Evolutionary conservation across 2,797 vertebrate species (phyloP).

Genomic region (Rhabdomys pumilio): DNA sequence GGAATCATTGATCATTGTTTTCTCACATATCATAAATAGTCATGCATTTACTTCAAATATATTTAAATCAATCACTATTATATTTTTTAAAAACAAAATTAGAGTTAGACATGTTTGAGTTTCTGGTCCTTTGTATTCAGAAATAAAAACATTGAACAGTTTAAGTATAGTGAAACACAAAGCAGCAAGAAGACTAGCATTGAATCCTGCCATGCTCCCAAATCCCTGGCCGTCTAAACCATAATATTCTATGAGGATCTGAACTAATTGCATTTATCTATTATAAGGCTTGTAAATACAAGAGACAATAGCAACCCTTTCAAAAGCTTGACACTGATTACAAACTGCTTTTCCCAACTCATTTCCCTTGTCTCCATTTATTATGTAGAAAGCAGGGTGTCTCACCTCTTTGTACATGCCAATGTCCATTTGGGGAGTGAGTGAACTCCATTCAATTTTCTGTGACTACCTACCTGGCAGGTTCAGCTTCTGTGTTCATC

Average conservation of each 20-base stretch:
- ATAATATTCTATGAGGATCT: not conserved
- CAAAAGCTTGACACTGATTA: not conserved
- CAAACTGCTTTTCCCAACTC: not conserved
- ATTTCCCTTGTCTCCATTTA: not conserved
- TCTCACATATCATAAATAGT: not conserved
- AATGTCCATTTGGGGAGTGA: not conserved
- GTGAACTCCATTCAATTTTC: constrained; percentile 45
- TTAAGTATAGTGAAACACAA: not conserved
- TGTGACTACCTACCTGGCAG: constrained; percentile 5
- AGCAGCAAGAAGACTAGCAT: not conserved
- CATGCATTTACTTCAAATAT: not conserved
- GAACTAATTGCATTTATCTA: constrained; percentile 12
- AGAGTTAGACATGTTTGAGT: not conserved
- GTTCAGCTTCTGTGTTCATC: constrained; percentile 26
- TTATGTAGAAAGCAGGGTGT: not conserved
- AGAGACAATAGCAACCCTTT: not conserved
- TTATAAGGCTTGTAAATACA: not conserved
- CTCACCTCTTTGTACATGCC: not conserved
- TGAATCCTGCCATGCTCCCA: not conserved
- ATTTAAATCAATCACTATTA: not conserved
- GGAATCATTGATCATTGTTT: not conserved
- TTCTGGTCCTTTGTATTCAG: not conserved
- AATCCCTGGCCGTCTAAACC: not conserved
- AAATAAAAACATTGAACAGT: not conserved
- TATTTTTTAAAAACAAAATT: not conserved